Evolutionary conservation across 2,113 vertebrate genomes (phyloP), one percentile per base, ranked within the genome.

Genomic region (Melanerpes aurifrons): DNA sequence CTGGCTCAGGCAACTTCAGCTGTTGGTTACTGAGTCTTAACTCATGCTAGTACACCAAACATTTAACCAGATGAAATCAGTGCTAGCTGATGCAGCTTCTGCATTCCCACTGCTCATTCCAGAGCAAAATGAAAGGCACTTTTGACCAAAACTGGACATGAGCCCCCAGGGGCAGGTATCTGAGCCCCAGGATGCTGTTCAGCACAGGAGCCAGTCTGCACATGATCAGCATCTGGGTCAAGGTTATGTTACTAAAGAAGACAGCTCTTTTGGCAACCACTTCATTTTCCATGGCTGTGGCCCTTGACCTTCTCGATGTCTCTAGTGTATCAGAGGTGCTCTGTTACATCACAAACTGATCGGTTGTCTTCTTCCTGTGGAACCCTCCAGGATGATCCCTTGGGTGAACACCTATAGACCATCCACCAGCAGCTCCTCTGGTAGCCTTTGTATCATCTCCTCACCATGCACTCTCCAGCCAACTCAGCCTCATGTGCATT

Each of bases 51-150:
- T 87, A 77, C 7, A 7, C 31, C 83, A 88, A 37, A 75, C 63
- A 72, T 82, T 84, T 0, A 3, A 72, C 67, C 64, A 77, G 87
- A 93, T 93, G 72, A 85, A 87, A 86, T 40, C 9, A 48, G 58
- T 1, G 1, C 48, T 86, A 79, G 53, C 57, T 56, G 79, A 79
- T 91, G 92, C 35, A 66, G 86, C 57, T 87, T 16, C 43, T 91
- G 78, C 69, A 62, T 85, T 94, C 54, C 37, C 66, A 72, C 37
- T 78, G 79, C 75, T 82, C 61, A 64, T 68, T 77, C 75, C 67
- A 81, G 76, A 83, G 74, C 40, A 82, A 86, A 96, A 86, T 78
- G 35, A 96, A 96, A 96, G 79, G 54, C 72, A 6, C 66, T 92
- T 95, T 89, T 1, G 7, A 58, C 75, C 12, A 35, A 94, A 96